phyloP scores from a whole-genome alignment of 2,797 vertebrate species.

The Coendou prehensilis region DNA sequence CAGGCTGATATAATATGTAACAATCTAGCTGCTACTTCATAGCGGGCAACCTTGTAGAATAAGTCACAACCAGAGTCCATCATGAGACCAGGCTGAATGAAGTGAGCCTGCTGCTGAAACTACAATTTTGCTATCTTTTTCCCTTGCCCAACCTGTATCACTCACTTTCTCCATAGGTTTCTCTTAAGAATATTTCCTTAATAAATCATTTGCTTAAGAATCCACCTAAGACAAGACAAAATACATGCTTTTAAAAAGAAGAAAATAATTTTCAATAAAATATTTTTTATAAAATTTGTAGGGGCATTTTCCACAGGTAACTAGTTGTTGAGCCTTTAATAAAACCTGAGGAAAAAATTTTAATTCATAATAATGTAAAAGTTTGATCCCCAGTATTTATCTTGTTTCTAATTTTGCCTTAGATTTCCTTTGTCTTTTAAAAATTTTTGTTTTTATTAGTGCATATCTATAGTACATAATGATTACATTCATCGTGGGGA shows the following conservation, averaged over 20 bases:
- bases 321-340: not conserved
- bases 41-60: not conserved
- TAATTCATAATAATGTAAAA: slow-evolving; percentile 14
- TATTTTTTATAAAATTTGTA: slow-evolving; percentile 1
- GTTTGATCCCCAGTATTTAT: not conserved
- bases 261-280: slow-evolving; percentile 25
- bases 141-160: not conserved
- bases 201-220: slow-evolving; percentile 38
- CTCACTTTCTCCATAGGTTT: not conserved
- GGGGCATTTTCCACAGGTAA: not conserved
- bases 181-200: not conserved
- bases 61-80: not conserved
- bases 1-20: fast-evolving
- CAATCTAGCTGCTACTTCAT: not conserved
- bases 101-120: not conserved
- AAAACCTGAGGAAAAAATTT: not conserved
- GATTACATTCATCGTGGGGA: not conserved
- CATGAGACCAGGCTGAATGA: not conserved
- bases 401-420: slow-evolving; percentile 39
- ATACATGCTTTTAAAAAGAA: not conserved
- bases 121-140: not conserved
- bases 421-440: not conserved
- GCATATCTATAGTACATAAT: not conserved
- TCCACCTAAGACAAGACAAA: not conserved
- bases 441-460: not conserved